Evolutionary conservation across 2,888 invertebrate genomes (phyloP), one percentile per base, ranked within the genome.

Genomic region (Aproaerema taeniolella): DNA sequence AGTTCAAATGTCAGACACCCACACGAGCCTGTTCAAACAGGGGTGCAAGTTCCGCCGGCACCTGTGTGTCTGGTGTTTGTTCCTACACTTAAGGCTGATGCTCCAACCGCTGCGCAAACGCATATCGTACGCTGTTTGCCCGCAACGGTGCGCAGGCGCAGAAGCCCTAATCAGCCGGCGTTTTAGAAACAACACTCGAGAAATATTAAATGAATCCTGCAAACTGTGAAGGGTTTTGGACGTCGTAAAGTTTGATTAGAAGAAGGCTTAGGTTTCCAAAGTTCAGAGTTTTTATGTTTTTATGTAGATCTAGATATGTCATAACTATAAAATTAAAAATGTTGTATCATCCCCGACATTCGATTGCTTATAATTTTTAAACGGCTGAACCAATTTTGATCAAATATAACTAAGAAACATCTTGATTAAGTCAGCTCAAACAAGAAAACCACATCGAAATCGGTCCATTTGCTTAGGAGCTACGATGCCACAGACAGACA

Each of bases 21-120:
- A 12, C 20, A 20, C 17, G 24, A 12, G 66, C 58, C 58, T 65
- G 55, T 57, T 52, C 71, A 79, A 74, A 81, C 70, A 76, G 67
- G 71, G 73, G 67, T 42, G 16, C 45, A 48, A 49, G 47, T 62
- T 52, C 61, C 57, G 61, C 67, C 77, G 78, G 79, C 79, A 74
- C 76, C 78, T 78, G 78, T 76, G 75, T 26, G 30, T 14, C 14
- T 14, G 13, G 16, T 37, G 81, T 85, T 80, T 85, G 76, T 75
- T 62, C 65, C 73, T 70, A 70, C 74, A 83, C 76, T 85, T 85
- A 82, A 67, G 64, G 52, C 58, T 58, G 61, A 60, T 61, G 79
- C 68, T 68, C 67, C 63, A 83, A 83, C 61, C 67, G 67, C 63
- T 72, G 65, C 64, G 79, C 77, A 79, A 70, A 82, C 81, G 61